Evolutionary conservation across 2,888 invertebrate species (phyloP).

Genomic region (Graphium colonna): DNA sequence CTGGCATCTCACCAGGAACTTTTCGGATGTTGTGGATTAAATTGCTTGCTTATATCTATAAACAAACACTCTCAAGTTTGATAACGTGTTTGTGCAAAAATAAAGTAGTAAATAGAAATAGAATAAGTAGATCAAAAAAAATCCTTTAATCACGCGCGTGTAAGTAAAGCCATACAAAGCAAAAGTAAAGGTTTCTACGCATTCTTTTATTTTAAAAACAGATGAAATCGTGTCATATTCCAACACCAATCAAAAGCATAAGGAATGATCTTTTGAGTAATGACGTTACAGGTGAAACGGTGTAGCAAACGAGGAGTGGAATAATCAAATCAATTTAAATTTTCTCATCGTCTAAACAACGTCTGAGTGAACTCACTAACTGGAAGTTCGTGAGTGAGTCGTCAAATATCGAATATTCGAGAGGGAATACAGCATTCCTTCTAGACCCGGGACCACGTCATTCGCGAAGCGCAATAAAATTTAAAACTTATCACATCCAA

Average conservation of each 20-base stretch:
- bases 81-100: too few relatives aligned
- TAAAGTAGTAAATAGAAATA: too few relatives aligned
- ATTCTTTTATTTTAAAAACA: not conserved
- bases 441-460: conserved; percentile 55
- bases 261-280: conserved; percentile 19
- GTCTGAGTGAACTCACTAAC: conserved; percentile 33
- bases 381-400: conserved; percentile 42
- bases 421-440: conserved; percentile 65
- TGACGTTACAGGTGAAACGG: conserved; percentile 23
- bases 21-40: too few relatives aligned
- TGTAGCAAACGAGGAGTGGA: too few relatives aligned
- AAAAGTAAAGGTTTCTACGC: not conserved
- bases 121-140: too few relatives aligned
- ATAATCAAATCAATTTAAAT: conserved; percentile 35
- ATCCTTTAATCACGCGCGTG: not conserved
- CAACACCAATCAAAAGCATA: too few relatives aligned
- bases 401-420: conserved; percentile 79
- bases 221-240: conserved; percentile 10
- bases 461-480: conserved; percentile 46
- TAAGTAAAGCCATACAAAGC: not conserved
- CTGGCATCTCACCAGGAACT: too few relatives aligned
- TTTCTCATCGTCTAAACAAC: conserved; percentile 35
- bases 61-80: too few relatives aligned
- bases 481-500: conserved; percentile 40
- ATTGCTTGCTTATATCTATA: too few relatives aligned